Evolutionary conservation across 2,113 vertebrate species (phyloP), one percentile per base, ranked within the genome.

Genomic region (Corvus cornix): DNA sequence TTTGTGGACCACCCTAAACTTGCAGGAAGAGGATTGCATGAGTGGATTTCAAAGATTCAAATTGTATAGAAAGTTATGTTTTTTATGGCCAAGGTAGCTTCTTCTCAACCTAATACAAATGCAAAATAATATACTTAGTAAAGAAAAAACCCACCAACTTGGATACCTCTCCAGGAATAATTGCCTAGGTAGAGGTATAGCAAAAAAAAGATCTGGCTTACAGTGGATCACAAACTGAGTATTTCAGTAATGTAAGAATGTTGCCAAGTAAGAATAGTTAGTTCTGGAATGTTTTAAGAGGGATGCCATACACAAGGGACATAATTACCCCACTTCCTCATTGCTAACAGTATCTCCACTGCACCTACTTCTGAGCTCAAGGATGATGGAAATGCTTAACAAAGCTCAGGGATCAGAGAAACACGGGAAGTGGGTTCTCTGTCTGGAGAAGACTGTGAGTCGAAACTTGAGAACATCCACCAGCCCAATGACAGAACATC

Each of bases 361-460:
- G 48, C 3, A 4, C 31, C 49, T 37, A 2, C 24, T 39, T 62
- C 26, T 3, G 59, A 73, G 24, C 26, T 30, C 30, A 66, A 30
- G 26, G 14, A 66, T 22, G 16, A 28, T 7, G 22, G 59, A 89
- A 76, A 77, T 7, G 18, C 27, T 37, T 56, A 49, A 20, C 6
- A 55, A 55, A 74, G 72, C 9, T 55, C 37, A 30, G 17, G 31
- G 27, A 66, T 9, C n/a, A 77, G 16, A 67, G 33, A 59, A 79
- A 66, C 7, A 55, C 0, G 6, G 31, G 28, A 27, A 81, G 2
- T 1, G 22, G 7, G n/a, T 48, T 89, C 56, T 21, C 19, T 46
- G 26, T 56, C 28, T 69, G n/a, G 28, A 55, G 21, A 69, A 49
- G 30, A 53, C 2, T 24, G 2, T 11, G 51, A 84, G 48, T 18